Evolutionary conservation across 2,113 vertebrate genomes (phyloP).

Genomic region (Thunnus thynnus): DNA sequence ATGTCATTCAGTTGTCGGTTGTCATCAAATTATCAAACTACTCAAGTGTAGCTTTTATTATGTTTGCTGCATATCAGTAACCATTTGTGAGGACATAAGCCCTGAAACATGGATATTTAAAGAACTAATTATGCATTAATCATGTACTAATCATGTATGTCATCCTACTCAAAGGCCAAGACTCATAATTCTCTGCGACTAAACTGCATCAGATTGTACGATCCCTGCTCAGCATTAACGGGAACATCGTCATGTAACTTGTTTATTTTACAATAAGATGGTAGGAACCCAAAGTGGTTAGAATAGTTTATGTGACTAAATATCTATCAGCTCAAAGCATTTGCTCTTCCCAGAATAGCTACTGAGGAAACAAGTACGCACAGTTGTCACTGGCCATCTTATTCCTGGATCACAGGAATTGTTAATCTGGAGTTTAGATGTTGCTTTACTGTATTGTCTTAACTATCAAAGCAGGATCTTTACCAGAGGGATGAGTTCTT

Average conservation of each 20-base stretch:
- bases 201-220: neutral
- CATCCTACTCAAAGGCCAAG: neutral
- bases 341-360: constrained; percentile 48
- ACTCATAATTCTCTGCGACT: neutral
- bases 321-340: constrained; percentile 20
- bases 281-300: neutral
- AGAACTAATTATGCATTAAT: neutral
- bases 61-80: neutral
- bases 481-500: constrained; percentile 85
- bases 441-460: neutral
- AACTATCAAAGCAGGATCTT: neutral
- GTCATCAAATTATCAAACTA: neutral
- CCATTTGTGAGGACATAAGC: neutral
- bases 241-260: neutral
- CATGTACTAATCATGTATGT: neutral
- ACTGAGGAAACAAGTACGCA: constrained; percentile 19
- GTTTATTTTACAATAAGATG: neutral
- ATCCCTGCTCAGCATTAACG: neutral
- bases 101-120: neutral
- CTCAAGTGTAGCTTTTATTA: neutral
- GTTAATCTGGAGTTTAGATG: neutral
- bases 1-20: neutral
- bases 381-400: constrained; percentile 18
- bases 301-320: constrained; percentile 1
- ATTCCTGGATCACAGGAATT: constrained; percentile 25